Conservation (phyloP, 1,140 invertebrate genomes). For the Anastrepha obliqua region DNA sequence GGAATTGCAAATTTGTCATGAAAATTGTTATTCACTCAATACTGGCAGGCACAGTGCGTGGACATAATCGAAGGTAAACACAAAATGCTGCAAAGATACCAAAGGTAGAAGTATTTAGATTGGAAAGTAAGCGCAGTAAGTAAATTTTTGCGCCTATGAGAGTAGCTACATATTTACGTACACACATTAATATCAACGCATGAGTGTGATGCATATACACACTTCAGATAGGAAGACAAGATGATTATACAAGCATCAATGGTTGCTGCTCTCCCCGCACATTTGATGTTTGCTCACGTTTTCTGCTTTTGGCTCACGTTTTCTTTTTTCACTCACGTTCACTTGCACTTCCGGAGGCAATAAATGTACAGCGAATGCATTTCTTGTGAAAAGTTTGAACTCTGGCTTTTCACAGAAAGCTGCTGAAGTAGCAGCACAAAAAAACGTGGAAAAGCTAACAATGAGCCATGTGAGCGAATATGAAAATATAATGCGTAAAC, state of each 20-base stretch:
- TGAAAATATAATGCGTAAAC: background rate
- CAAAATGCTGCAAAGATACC: too few species aligned
- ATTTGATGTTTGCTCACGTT: background rate
- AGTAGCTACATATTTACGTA: background rate
- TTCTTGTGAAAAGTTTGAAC: background rate
- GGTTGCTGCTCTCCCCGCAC: background rate
- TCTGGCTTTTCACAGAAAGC: background rate
- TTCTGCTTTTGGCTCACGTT: background rate
- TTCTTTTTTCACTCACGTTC: background rate
- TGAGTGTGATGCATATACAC: background rate
- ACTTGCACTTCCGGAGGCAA: background rate
- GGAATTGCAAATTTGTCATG: too few species aligned
- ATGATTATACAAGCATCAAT: background rate
- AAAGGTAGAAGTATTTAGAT: too few species aligned
- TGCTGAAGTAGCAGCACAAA: too few species aligned
- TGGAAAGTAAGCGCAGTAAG: too few species aligned
- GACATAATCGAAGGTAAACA: too few species aligned
- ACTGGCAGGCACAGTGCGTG: too few species aligned
- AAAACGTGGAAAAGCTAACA: background rate
- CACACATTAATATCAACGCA: background rate
- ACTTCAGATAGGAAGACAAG: background rate
- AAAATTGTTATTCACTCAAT: too few species aligned
- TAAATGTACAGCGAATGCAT: background rate
- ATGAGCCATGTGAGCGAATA: background rate
- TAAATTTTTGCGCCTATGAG: background rate